Evolutionary conservation across 2,113 vertebrate species (phyloP).

Genomic region (Tetraodon nigroviridis): DNA sequence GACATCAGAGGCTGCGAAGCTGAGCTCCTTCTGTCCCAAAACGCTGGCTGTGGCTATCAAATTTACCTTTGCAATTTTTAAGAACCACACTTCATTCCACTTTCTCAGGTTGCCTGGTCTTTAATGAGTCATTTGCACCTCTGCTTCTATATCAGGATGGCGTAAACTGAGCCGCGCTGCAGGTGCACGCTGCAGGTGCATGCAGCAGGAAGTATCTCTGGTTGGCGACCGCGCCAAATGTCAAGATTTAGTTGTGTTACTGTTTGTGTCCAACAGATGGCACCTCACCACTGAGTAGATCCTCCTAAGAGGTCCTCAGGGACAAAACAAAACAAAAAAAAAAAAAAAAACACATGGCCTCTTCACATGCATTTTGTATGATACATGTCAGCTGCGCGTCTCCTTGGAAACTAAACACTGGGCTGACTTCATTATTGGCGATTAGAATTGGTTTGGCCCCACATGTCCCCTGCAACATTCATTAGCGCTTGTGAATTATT

Average conservation of each 20-base stretch:
- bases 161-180: conserved; percentile 8
- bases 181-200: too few relatives aligned
- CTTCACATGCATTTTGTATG: conserved; percentile 76
- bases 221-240: not conserved
- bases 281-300: conserved; percentile 40
- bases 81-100: conserved; percentile 68
- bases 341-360: conserved; percentile 44
- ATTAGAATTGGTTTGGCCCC: conserved; percentile 83
- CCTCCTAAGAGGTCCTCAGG: conserved; percentile 42
- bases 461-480: conserved; percentile 85
- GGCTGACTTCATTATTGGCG: conserved; percentile 79
- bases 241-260: conserved; percentile 20
- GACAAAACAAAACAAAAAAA: conserved; percentile 34
- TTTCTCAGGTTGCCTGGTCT: conserved; percentile 68
- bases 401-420: conserved; percentile 84
- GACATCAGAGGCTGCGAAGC: conserved; percentile 37
- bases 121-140: conserved; percentile 69
- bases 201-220: too few relatives aligned
- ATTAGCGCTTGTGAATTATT: conserved; percentile 89
- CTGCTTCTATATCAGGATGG: conserved; percentile 60
- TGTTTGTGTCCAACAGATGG: conserved; percentile 46
- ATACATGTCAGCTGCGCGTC: conserved; percentile 77
- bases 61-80: conserved; percentile 64
- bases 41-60: conserved; percentile 40
- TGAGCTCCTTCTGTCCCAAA: conserved; percentile 41